A percentile compares a stretch with the other conserved stretches of the same genome.
These are phyloP conservation scores for Caenorhabditis panamensis DNA, from an alignment of 2,888 invertebrate genomes.

Conservation along the genomic window DNA sequence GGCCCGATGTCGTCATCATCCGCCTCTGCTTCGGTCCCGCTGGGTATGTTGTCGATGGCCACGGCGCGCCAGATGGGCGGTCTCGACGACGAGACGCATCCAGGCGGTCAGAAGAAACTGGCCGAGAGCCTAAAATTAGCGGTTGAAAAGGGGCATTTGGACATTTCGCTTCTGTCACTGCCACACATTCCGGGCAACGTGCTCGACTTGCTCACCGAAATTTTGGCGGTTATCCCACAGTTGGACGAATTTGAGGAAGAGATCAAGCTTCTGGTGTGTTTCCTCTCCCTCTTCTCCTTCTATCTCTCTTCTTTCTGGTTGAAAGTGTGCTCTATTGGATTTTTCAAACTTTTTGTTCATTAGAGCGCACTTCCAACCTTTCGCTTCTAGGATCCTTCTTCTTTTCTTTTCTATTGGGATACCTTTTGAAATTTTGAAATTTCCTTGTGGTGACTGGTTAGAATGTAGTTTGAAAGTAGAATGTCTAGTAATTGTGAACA, in stretches of 20 bases:
- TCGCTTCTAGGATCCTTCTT: neutral
- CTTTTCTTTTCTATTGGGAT: too few relatives aligned
- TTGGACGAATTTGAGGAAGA: conserved; percentile 53
- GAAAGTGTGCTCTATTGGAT: neutral
- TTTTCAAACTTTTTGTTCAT: neutral
- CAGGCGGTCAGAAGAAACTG: conserved; percentile 46
- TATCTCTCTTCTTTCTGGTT: neutral
- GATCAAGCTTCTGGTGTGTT: conserved; percentile 51
- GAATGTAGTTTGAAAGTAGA: neutral
- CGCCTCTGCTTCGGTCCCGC: conserved; percentile 4
- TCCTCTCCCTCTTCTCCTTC: neutral
- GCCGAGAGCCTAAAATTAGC: conserved; percentile 57
- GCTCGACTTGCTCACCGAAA: conserved; percentile 55
- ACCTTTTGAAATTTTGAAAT: too few relatives aligned
- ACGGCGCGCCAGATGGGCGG: conserved; percentile 1
- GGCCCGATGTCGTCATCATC: neutral
- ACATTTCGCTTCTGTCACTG: conserved; percentile 51
- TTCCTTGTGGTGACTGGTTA: neutral
- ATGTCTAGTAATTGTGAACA: neutral
- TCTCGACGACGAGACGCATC: conserved; percentile 5
- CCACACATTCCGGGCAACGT: conserved; percentile 60
- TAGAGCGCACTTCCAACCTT: neutral
- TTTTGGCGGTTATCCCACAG: conserved; percentile 55
- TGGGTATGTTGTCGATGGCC: conserved; percentile 43
- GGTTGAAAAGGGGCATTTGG: conserved; percentile 58